phyloP scores from a whole-genome alignment of 2,888 invertebrate species.

The Maniola hyperantus region DNA sequence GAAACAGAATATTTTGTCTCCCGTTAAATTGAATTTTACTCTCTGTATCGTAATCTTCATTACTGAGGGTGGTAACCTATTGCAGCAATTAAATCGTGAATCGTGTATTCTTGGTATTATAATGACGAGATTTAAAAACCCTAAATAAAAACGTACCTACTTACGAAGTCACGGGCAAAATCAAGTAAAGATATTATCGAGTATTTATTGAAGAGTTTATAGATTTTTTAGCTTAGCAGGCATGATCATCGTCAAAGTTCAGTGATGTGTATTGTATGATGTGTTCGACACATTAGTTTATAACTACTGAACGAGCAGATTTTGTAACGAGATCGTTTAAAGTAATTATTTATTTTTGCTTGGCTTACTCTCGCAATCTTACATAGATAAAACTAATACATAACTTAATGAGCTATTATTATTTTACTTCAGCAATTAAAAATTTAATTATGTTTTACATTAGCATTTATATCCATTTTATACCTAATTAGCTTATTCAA shows the following conservation, averaged over 20 bases:
- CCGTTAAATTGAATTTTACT: too few species aligned
- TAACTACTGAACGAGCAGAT: not conserved
- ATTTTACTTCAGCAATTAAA: not conserved
- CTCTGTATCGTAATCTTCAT: too few species aligned
- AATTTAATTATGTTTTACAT: not conserved
- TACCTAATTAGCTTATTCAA: not conserved
- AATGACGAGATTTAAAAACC: not conserved
- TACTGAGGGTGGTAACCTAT: too few species aligned
- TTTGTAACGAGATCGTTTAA: constrained; percentile 3
- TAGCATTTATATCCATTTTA: not conserved
- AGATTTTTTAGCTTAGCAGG: not conserved
- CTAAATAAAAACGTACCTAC: not conserved
- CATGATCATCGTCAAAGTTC: not conserved
- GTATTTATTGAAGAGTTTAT: not conserved
- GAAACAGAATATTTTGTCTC: too few species aligned
- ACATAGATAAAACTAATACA: not conserved
- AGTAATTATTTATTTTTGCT: constrained; percentile 10
- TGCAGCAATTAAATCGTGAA: not conserved
- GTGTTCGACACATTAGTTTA: not conserved
- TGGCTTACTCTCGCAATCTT: constrained; percentile 4
- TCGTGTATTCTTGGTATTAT: not conserved
- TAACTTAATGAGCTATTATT: not conserved
- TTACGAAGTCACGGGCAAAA: not conserved
- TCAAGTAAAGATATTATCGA: not conserved
- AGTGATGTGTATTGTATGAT: not conserved